These are phyloP conservation scores for Chionomys nivalis DNA, from an alignment of 2,113 vertebrate species.

Conservation along the genomic window DNA sequence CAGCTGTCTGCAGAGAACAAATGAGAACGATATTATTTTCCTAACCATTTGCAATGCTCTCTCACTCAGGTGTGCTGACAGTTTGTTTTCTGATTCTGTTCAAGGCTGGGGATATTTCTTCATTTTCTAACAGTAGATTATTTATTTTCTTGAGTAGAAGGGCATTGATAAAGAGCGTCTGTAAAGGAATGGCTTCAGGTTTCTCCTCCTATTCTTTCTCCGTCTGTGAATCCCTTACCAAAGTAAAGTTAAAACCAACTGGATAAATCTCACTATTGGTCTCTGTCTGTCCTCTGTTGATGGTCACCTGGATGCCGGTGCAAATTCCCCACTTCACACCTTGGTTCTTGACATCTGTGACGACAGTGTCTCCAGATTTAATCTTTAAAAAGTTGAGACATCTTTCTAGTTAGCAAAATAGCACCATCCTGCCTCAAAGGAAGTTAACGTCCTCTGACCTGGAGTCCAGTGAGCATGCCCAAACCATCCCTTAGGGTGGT, in stretches of 20 bases:
- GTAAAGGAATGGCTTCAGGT: neutral
- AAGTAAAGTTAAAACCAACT: neutral
- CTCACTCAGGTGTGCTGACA: neutral
- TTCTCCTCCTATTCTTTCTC: neutral
- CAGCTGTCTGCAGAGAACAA: neutral
- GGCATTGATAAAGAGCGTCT: neutral
- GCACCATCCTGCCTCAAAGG: too few species aligned
- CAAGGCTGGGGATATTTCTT: neutral
- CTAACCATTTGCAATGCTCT: neutral
- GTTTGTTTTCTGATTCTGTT: slow-evolving; percentile 18
- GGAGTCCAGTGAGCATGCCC: neutral
- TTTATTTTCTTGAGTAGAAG: neutral
- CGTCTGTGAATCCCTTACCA: neutral
- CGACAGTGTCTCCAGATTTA: neutral
- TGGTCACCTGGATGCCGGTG: neutral
- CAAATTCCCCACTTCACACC: neutral
- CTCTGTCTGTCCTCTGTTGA: neutral
- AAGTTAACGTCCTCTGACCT: fast-evolving
- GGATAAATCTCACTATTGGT: neutral
- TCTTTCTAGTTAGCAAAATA: neutral
- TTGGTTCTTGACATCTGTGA: neutral
- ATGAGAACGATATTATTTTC: neutral
- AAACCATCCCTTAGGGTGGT: too few species aligned
- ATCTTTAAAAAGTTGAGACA: neutral
- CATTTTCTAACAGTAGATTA: neutral